Conservation (phyloP, 1,140 invertebrate species). For the Colletes gigas region DNA sequence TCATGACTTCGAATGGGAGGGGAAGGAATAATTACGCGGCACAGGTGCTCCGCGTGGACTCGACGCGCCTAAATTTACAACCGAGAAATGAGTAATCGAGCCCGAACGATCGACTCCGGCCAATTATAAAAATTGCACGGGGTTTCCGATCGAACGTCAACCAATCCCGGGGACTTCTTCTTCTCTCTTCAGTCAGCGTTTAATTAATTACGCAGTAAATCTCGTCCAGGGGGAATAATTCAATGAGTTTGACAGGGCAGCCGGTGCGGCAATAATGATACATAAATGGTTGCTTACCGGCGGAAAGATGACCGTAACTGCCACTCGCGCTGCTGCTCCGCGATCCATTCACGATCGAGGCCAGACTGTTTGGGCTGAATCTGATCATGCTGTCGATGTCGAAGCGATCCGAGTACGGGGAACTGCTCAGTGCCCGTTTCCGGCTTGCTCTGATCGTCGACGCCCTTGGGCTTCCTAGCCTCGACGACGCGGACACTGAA, state of each 20-base stretch:
- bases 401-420: conserved; percentile 96
- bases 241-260: not conserved
- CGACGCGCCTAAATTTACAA: conserved; percentile 20
- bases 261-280: conserved; percentile 4
- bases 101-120: too few species aligned
- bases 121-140: conserved; percentile 26
- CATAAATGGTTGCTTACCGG: conserved; percentile 83
- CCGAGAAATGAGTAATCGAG: not conserved
- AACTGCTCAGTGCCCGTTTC: conserved; percentile 95
- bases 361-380: conserved; percentile 95
- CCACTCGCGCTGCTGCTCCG: conserved; percentile 93
- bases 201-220: conserved; percentile 25
- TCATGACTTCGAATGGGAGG: not conserved
- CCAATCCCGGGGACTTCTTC: not conserved
- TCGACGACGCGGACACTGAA: conserved; percentile 83
- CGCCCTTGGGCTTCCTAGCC: conserved; percentile 86
- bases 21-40: conserved; percentile 17
- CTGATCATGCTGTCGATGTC: conserved; percentile 97
- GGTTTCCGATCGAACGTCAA: not conserved
- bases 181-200: not conserved
- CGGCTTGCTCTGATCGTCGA: conserved; percentile 87
- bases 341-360: conserved; percentile 94
- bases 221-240: not conserved
- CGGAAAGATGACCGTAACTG: conserved; percentile 96
- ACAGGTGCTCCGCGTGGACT: conserved; percentile 3